phyloP scores from a whole-genome alignment of 2,113 vertebrate genomes.

The Odobenus rosmarus region DNA sequence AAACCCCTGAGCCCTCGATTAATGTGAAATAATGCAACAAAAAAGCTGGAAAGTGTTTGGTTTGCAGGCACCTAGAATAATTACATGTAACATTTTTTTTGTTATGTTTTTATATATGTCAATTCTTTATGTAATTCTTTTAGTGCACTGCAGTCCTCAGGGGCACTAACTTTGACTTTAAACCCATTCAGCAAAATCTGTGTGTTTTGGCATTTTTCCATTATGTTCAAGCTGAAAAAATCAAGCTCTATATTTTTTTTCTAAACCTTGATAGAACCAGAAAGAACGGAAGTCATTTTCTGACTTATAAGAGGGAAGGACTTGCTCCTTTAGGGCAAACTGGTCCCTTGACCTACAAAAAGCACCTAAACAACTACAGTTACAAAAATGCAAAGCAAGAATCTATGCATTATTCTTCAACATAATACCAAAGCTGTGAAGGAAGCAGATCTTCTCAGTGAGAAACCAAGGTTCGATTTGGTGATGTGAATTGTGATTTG shows the following conservation, averaged over 20 bases:
- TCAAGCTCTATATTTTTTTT: background rate
- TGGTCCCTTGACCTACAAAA: background rate
- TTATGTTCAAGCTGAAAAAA: background rate
- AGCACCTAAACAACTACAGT: background rate
- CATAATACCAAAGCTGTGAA: background rate
- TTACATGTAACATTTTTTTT: background rate
- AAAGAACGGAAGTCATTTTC: background rate
- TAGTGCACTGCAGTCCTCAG: background rate
- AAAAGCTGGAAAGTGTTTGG: background rate
- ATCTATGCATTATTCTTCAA: background rate
- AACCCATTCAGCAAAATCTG: constrained; percentile 23
- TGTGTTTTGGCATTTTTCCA: constrained; percentile 42
- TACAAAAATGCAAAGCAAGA: constrained; percentile 42
- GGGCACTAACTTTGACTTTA: background rate
- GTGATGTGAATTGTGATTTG: constrained; percentile 17
- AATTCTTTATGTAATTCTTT: background rate
- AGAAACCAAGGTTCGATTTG: background rate
- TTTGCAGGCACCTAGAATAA: background rate
- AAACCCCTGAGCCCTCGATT: background rate
- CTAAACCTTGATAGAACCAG: background rate
- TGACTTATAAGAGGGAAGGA: background rate
- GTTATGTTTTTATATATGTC: background rate
- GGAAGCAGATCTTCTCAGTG: constrained; percentile 8
- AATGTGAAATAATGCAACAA: background rate
- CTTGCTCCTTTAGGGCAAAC: background rate